phyloP scores from a whole-genome alignment of 35 echinoderm and acorn worm species.

The Holothuria glaberrima region DNA sequence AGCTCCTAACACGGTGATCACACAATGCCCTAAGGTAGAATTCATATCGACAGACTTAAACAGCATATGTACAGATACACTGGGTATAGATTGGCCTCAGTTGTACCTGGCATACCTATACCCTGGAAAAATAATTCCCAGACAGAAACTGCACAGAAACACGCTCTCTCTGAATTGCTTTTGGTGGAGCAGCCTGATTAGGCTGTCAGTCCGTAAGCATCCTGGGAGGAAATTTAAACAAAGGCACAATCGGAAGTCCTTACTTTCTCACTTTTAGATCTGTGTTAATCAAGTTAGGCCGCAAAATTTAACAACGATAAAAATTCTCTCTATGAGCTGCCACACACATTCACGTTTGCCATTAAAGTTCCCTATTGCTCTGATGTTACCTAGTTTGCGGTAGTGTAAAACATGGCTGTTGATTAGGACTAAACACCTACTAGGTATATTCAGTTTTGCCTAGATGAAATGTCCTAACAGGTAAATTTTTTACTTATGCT shows the following conservation, averaged over 20 bases:
- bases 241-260: not conserved
- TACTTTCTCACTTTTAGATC: not conserved
- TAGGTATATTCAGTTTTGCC: no score
- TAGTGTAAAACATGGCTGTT: no score
- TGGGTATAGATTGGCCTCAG: not conserved
- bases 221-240: not conserved
- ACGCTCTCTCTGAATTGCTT: not conserved
- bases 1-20: constrained; percentile 1
- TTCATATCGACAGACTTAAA: constrained; percentile 58
- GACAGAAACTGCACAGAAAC: not conserved
- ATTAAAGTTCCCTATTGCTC: no score
- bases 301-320: no score
- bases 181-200: not conserved
- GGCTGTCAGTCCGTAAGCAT: not conserved
- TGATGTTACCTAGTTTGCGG: no score
- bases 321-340: no score
- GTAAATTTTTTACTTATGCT: no score
- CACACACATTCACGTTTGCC: no score
- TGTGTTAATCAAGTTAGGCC: not conserved
- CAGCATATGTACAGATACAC: not conserved
- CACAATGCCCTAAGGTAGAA: not conserved
- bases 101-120: not conserved
- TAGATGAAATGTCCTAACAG: no score
- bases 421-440: no score
- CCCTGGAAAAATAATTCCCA: not conserved